Evolutionary conservation across 1,140 invertebrate genomes (phyloP), one percentile per base, ranked within the genome.

Genomic region (Drosophila burlai): DNA sequence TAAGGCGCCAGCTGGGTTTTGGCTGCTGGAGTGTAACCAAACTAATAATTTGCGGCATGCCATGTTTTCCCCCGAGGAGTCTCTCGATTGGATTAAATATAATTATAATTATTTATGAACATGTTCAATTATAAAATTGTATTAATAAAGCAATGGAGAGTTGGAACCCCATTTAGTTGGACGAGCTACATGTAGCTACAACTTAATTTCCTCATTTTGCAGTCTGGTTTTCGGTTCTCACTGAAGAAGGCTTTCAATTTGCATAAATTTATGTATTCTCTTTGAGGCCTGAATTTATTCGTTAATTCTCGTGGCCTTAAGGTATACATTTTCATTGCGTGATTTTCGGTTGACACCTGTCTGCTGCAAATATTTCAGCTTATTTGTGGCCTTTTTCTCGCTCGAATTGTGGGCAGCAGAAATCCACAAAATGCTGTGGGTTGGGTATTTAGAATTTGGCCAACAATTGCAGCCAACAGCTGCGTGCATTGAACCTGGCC

Each of bases 11-110:
- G 21, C n/a, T 42, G 49, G 26, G n/a, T 76, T 67, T 76, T 77
- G 74, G 63, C 75, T 77, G 75, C 75, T 77, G 75, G 74, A 76
- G 42, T 76, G 74, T 76, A 76, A 76, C 74, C 72, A 24, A 76
- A 74, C 40, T 43, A 52, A 76, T 58, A 65, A 76, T 59, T 55
- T 76, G 31, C 15, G 38, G 71, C 73, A 72, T 76, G 71, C 71
- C 54, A 76, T 76, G 74, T 67, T 66, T 63, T 57, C n/a, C 43
- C 29, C 58, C 7, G 21, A 36, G 21, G 36, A 36, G 21, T 52
- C 40, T 52, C 40, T 67, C 46, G 67, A 71, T 71, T 46, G 31
- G 29, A 31, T 47, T 40, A 36, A 74, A 63, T 63, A 43, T 54
- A 75, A 47, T 55, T 65, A 76, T 38, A 63, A 55, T 63, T 65